Evolutionary conservation across 2,113 vertebrate genomes (phyloP), one percentile per base, ranked within the genome.

Genomic region (Gnathonemus echidnorhynchus): DNA sequence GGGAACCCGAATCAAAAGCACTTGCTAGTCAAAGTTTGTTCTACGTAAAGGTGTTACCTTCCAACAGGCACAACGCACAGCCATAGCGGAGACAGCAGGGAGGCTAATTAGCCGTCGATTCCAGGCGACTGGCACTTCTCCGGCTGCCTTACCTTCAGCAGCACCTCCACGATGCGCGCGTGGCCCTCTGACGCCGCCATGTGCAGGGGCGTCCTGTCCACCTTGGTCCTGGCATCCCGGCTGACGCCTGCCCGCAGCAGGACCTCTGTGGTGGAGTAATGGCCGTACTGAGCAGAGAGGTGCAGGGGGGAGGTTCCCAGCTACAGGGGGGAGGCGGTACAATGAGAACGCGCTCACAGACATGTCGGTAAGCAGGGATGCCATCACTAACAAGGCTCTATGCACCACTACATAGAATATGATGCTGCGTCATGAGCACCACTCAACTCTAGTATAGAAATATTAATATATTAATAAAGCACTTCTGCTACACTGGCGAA

Each of bases 171-270:
- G 90, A 98, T 98, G 91, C 95, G 96, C 89, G 96, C 95, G 91
- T 98, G 97, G 89, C 97, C 97, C 92, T 97, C 97, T 45, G 97
- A 97, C 19, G 97, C 97, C 58, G 97, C 97, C 97, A 97, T 97
- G 15, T 97, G 97, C 9, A 97, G 91, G 0, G 97, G 97, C 0
- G 97, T 97, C 27, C 97, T 95, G 94, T 98, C 97, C 93, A 97
- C 97, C 93, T 97, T 98, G 89, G 97, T 97, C 92, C 97, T 96
- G 91, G 97, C 97, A 93, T 97, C 97, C 56, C 97, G 95, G 90
- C 97, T 98, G 13, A 98, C 97, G 19, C 97, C 97, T 11, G 97
- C 97, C 39, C 97, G 95, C 62, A 98, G 95, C 0, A 98, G 94
- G 24, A 98, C 97, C 90, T 97, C 97, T 0, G 97, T 97, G 91